Evolutionary conservation across 2,797 vertebrate species (phyloP).

Genomic region (Ctenopoma kingsleyae): DNA sequence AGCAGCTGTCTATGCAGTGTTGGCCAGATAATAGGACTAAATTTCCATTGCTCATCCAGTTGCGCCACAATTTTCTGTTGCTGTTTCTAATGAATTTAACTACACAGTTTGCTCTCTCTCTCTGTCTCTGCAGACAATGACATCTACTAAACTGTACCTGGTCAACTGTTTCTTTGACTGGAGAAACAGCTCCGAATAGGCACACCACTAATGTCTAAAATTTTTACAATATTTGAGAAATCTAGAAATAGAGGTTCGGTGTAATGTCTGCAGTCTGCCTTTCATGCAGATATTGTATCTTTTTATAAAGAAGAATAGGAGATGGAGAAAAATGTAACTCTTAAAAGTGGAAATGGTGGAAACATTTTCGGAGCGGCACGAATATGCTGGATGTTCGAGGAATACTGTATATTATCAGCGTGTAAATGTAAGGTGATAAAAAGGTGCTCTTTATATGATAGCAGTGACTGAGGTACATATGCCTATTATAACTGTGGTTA

Average conservation of each 20-base stretch:
- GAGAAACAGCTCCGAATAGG: not conserved
- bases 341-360: too few relatives aligned
- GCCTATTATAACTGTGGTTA: not conserved
- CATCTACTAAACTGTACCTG: not conserved
- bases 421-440: not conserved
- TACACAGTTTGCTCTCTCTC: too few relatives aligned
- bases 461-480: not conserved
- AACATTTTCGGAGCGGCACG: not conserved
- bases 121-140: not conserved
- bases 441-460: not conserved
- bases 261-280: not conserved
- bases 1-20: constrained; percentile 1
- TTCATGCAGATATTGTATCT: not conserved
- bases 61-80: not conserved
- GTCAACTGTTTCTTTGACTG: not conserved
- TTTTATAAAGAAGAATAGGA: not conserved
- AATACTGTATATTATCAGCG: constrained; percentile 16
- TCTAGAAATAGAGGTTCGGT: not conserved
- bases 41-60: not conserved
- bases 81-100: not conserved
- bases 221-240: not conserved
- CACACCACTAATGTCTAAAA: not conserved
- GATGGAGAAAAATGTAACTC: too few relatives aligned
- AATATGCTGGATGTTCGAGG: constrained; percentile 11
- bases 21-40: constrained; percentile 3